Evolutionary conservation across 2,113 vertebrate species (phyloP).

Genomic region (Coregonus clupeaformis): DNA sequence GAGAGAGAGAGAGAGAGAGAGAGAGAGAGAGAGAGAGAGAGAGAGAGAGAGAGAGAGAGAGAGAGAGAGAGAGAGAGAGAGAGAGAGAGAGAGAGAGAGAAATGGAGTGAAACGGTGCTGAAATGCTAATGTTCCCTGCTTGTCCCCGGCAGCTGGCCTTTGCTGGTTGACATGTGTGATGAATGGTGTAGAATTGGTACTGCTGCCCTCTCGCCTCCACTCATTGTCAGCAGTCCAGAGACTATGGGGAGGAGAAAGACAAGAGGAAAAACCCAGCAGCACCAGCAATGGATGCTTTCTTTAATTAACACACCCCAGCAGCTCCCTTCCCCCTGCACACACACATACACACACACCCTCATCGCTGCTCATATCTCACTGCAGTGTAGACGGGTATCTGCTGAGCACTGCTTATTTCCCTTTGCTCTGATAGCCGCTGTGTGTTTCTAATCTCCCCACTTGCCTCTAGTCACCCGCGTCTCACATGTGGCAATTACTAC

Average conservation of each 20-base stretch:
- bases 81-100: constrained; percentile 56
- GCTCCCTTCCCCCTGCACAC: neutral
- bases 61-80: constrained; percentile 62
- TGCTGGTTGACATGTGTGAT: constrained; percentile 94
- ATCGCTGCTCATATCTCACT: constrained; percentile 40
- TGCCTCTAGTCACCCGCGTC: constrained; percentile 18
- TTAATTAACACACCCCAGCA: constrained; percentile 81
- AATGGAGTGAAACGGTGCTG: constrained; percentile 71
- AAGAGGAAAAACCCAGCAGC: constrained; percentile 54
- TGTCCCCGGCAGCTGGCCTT: constrained; percentile 88
- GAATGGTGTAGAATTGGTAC: constrained; percentile 90
- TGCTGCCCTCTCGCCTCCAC: constrained; percentile 89
- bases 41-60: constrained; percentile 58
- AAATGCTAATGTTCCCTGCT: constrained; percentile 86
- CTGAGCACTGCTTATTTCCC: constrained; percentile 60
- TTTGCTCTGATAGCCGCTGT: constrained; percentile 32
- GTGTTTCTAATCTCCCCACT: constrained; percentile 36
- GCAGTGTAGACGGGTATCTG: constrained; percentile 48
- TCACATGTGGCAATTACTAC: constrained; percentile 50
- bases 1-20: neutral
- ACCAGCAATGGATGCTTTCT: constrained; percentile 86
- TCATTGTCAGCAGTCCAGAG: constrained; percentile 85
- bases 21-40: constrained; percentile 1
- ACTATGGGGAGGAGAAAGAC: constrained; percentile 72
- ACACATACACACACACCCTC: constrained; percentile 22